Evolutionary conservation across 2,113 vertebrate species (phyloP).

Genomic region (Marmota flaviventris): DNA sequence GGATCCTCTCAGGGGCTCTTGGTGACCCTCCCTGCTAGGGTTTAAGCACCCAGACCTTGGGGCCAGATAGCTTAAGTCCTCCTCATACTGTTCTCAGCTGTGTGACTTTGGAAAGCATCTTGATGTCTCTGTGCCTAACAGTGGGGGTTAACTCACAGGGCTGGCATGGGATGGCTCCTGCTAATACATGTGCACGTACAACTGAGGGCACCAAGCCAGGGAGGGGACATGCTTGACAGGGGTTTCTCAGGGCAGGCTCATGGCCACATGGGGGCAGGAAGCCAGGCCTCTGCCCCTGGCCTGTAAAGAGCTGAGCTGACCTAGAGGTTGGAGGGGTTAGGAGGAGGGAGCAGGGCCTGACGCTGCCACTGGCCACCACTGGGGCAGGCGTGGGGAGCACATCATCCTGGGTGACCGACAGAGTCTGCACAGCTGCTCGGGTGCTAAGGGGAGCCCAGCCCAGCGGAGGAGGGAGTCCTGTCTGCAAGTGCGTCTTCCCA

Average conservation of each 20-base stretch:
- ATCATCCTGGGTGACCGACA: no score
- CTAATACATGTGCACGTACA: no score
- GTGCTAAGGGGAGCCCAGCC: no score
- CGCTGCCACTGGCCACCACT: no score
- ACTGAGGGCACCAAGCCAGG: neutral
- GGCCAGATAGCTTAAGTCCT: neutral
- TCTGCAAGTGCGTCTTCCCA: no score
- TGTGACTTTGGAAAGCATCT: neutral
- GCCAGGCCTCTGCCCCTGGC: neutral
- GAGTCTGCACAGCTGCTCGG: no score
- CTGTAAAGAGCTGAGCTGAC: no score
- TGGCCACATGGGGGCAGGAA: neutral
- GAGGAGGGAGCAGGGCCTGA: no score
- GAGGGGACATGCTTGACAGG: accelerated
- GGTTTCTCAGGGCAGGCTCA: neutral
- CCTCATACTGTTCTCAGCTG: neutral
- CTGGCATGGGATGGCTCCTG: neutral
- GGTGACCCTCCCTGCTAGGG: neutral
- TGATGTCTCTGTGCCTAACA: neutral
- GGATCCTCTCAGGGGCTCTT: neutral
- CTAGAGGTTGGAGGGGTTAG: no score
- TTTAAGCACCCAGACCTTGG: neutral
- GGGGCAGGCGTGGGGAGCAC: no score
- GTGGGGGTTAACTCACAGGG: neutral
- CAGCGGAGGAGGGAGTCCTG: no score